These are phyloP conservation scores for Eumerus sabulonum DNA, from an alignment of 2,888 invertebrate species.

Conservation along the genomic window DNA sequence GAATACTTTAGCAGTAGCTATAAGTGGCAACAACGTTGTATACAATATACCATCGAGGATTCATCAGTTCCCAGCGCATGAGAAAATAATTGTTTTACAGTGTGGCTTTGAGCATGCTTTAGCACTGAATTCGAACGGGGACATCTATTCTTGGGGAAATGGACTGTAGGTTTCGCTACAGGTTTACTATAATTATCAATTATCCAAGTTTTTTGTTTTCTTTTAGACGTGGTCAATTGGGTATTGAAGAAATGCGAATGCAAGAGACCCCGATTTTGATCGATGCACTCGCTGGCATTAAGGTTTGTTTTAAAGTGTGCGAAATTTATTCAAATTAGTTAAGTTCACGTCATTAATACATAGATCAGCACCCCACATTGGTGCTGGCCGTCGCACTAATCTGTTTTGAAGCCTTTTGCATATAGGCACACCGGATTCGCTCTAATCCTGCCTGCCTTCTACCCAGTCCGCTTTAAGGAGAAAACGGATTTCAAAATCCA, in stretches of 20 bases:
- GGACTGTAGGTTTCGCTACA: constrained; percentile 83
- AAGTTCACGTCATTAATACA: too few relatives aligned
- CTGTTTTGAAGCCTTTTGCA: too few relatives aligned
- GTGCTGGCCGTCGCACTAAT: too few relatives aligned
- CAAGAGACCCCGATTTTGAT: constrained; percentile 83
- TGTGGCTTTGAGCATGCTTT: constrained; percentile 92
- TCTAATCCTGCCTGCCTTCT: too few relatives aligned
- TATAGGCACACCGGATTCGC: too few relatives aligned
- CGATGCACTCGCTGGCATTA: constrained; percentile 87
- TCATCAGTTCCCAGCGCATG: constrained; percentile 80
- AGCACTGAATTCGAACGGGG: constrained; percentile 84
- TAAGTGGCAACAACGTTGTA: constrained; percentile 80
- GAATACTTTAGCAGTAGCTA: constrained; percentile 79
- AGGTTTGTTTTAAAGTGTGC: constrained; percentile 73
- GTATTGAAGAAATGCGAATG: constrained; percentile 84
- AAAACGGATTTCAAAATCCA: too few relatives aligned
- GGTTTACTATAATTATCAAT: not conserved
- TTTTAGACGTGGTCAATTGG: constrained; percentile 91
- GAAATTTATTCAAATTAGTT: too few relatives aligned
- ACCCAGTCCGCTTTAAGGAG: too few relatives aligned
- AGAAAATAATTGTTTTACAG: constrained; percentile 82
- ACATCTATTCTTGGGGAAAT: constrained; percentile 90
- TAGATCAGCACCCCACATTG: too few relatives aligned
- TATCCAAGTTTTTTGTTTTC: constrained; percentile 72
- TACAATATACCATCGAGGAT: constrained; percentile 83